phyloP scores from a whole-genome alignment of 2,113 vertebrate species.

The Lynx canadensis region DNA sequence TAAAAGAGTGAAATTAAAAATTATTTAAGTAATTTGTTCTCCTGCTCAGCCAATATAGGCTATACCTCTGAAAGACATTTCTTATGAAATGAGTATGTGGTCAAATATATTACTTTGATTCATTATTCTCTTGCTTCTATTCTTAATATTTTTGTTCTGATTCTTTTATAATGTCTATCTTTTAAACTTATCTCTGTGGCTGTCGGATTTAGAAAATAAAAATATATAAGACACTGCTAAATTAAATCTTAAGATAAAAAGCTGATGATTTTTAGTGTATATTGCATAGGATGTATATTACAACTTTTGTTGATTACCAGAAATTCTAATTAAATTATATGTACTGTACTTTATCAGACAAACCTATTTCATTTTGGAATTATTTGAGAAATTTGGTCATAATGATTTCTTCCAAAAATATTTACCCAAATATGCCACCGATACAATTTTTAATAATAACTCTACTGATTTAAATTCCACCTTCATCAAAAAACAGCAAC shows the following conservation, averaged over 20 bases:
- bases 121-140: not conserved
- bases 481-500: not conserved
- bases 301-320: not conserved
- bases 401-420: not conserved
- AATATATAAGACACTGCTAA: not conserved
- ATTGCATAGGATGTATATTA: not conserved
- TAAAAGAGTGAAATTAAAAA: not conserved
- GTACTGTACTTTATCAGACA: not conserved
- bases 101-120: not conserved
- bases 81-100: not conserved
- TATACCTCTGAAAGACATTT: not conserved
- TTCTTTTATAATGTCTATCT: not conserved
- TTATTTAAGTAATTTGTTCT: not conserved
- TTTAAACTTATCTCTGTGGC: not conserved
- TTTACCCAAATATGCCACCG: not conserved
- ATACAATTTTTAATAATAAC: not conserved
- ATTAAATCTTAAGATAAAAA: not conserved
- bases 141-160: not conserved
- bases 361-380: not conserved
- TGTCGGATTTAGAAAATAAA: not conserved
- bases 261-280: not conserved
- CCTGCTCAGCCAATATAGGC: not conserved
- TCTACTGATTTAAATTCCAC: not conserved
- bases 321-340: not conserved
- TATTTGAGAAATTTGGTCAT: not conserved